Percentiles rank a stretch among this genome's conserved stretches.
Evolutionary conservation across 2,113 vertebrate species (phyloP).

Genomic region (Hymenochirus boettgeri): DNA sequence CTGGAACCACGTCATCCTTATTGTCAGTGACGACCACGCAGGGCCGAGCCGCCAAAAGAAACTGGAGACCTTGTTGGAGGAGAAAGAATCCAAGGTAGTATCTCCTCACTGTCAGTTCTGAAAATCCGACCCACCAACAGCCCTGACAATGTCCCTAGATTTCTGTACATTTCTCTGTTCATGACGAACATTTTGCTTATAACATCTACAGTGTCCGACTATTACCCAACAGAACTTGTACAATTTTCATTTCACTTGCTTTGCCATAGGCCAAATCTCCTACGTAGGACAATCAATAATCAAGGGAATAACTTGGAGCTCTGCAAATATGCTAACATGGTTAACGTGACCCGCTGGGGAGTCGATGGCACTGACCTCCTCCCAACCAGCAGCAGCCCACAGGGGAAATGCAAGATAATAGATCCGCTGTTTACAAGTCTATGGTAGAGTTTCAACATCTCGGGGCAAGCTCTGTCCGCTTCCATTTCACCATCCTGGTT

Average conservation of each 20-base stretch:
- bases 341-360: too few species aligned
- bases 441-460: conserved; percentile 21
- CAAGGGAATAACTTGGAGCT: conserved; percentile 94
- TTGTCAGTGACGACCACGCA: conserved; percentile 96
- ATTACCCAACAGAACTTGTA: conserved; percentile 92
- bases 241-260: conserved; percentile 97
- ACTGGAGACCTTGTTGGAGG: conserved; percentile 94
- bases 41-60: conserved; percentile 94
- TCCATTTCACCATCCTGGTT: background rate
- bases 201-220: conserved; percentile 91
- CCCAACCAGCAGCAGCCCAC: conserved; percentile 40
- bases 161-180: conserved; percentile 91
- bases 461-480: conserved; percentile 14
- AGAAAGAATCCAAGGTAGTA: conserved; percentile 95
- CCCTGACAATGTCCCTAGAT: conserved; percentile 71
- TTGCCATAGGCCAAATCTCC: conserved; percentile 93
- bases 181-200: conserved; percentile 75
- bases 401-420: conserved; percentile 29
- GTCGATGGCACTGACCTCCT: too few species aligned
- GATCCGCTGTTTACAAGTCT: background rate
- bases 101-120: conserved; percentile 48
- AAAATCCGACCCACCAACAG: too few species aligned
- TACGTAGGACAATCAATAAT: conserved; percentile 81
- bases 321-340: conserved; percentile 68
- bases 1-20: conserved; percentile 97